phyloP scores from a whole-genome alignment of 1,140 invertebrate species.

The Rhysida immarginata region DNA sequence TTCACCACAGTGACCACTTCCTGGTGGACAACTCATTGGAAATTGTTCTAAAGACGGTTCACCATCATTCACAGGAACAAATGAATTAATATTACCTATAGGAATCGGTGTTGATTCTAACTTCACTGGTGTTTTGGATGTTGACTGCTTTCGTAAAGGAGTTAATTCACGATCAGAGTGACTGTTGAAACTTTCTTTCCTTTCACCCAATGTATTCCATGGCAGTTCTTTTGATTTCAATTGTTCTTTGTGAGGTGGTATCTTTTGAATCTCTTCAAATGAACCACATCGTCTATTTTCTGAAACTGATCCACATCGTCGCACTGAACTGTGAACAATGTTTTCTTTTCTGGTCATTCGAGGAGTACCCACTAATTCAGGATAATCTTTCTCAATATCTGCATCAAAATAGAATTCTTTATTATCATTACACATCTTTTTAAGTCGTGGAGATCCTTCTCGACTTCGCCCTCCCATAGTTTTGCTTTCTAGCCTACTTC shows the following conservation, averaged over 20 bases:
- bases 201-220: not conserved
- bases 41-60: not conserved
- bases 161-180: not conserved
- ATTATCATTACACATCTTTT: conserved; percentile 7
- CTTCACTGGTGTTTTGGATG: not conserved
- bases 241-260: not conserved
- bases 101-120: not conserved
- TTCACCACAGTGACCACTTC: conserved; percentile 5
- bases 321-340: not conserved
- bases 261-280: not conserved
- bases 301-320: not conserved
- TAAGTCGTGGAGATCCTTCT: not conserved
- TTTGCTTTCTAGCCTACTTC: not conserved
- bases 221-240: not conserved
- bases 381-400: conserved; percentile 5
- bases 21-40: not conserved
- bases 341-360: not conserved
- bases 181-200: conserved; percentile 6
- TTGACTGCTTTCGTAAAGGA: too few species aligned
- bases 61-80: not conserved
- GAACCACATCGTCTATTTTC: not conserved
- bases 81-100: too few species aligned
- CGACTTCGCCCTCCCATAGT: not conserved
- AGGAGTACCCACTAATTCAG: conserved; percentile 1
- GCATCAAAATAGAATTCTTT: conserved; percentile 6